Evolutionary conservation across 1,140 invertebrate species (phyloP).

Genomic region (Pemphigus obesinymphae): DNA sequence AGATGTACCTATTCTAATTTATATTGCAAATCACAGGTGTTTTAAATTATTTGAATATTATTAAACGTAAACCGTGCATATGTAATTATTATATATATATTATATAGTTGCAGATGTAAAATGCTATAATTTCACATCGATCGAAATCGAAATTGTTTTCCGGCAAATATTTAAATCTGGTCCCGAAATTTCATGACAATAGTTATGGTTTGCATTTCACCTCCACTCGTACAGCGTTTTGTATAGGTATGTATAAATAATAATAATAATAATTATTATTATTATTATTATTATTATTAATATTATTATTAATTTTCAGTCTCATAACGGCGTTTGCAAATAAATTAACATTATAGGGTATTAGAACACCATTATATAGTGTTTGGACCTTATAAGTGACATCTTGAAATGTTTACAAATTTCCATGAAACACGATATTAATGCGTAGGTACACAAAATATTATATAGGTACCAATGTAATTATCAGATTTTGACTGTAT

Average conservation of each 20-base stretch:
- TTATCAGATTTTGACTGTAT: background rate
- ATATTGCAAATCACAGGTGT: too few species aligned
- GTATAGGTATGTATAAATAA: too few species aligned
- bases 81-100: too few species aligned
- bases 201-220: background rate
- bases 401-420: background rate
- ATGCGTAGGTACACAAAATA: background rate
- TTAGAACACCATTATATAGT: background rate
- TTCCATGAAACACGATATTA: slow-evolving; percentile 13
- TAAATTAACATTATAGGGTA: background rate
- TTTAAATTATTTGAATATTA: too few species aligned
- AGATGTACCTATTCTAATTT: too few species aligned
- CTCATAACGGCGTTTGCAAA: background rate
- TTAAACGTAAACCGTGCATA: too few species aligned
- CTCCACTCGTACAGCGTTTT: too few species aligned
- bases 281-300: too few species aligned
- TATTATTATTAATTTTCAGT: background rate
- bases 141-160: background rate
- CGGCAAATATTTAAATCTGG: background rate
- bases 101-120: background rate
- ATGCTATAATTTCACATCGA: background rate
- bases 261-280: too few species aligned
- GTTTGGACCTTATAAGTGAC: background rate
- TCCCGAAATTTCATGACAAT: background rate
- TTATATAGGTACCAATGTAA: background rate